Evolutionary conservation across 2,797 vertebrate genomes (phyloP).

Genomic region (Sebastes taczanowskii): DNA sequence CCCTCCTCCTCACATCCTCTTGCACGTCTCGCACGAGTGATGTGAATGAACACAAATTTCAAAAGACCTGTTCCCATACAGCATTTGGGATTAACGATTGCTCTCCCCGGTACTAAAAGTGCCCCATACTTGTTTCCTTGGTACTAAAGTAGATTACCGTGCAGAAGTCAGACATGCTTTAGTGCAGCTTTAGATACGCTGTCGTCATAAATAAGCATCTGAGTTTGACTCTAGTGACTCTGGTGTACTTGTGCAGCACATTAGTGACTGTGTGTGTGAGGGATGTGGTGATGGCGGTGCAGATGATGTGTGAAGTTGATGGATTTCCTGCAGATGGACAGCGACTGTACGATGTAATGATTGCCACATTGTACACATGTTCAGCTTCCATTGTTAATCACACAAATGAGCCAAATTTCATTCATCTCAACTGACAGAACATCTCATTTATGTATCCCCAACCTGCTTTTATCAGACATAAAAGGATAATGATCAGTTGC

Average conservation of each 20-base stretch:
- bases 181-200: neutral
- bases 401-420: neutral
- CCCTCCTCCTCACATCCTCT: no score
- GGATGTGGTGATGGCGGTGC: neutral
- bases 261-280: neutral
- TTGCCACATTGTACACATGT: neutral
- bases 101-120: neutral
- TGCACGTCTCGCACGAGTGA: no score
- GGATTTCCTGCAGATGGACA: neutral
- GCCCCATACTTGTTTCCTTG: neutral
- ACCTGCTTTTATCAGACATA: neutral
- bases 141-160: neutral
- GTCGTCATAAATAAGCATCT: neutral
- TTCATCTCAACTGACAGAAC: neutral
- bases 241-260: neutral
- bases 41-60: no score
- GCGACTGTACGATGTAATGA: neutral
- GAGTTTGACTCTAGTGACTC: neutral
- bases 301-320: neutral
- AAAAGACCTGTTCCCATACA: no score
- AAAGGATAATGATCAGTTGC: conserved; percentile 21
- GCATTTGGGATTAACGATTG: neutral
- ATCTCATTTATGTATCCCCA: neutral
- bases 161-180: neutral
- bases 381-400: neutral